Percentiles rank a stretch among this genome's conserved stretches.
phyloP scores from a whole-genome alignment of 2,113 vertebrate species.

The Todiramphus saurophagus region DNA sequence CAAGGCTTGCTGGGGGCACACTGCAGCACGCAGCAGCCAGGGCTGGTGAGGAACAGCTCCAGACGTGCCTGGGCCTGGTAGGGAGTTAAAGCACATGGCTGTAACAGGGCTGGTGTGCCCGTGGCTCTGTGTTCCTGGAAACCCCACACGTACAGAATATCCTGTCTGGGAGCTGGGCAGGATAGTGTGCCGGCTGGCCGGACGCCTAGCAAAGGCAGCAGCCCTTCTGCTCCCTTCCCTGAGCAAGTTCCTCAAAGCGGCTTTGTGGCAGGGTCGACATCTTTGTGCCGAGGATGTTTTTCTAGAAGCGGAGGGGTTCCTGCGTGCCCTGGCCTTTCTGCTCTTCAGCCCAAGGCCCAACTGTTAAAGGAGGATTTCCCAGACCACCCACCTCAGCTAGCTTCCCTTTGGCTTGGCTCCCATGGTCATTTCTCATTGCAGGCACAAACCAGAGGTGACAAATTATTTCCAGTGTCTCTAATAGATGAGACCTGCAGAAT shows the following conservation, averaged over 20 bases:
- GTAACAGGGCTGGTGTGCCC: background rate
- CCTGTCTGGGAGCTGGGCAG: background rate
- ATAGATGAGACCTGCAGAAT: background rate
- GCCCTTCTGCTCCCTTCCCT: background rate
- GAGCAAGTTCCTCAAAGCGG: background rate
- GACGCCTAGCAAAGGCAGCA: background rate
- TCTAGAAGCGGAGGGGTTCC: background rate
- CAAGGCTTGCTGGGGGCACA: fast-evolving
- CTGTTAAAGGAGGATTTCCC: background rate
- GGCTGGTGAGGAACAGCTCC: background rate
- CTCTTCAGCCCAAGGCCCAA: background rate
- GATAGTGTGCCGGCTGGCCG: fast-evolving
- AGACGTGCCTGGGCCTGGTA: fast-evolving
- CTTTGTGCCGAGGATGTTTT: background rate
- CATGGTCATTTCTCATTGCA: background rate
- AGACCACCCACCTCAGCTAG: background rate
- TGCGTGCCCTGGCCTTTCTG: background rate
- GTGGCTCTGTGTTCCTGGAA: background rate
- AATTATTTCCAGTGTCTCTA: background rate
- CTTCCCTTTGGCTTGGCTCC: background rate
- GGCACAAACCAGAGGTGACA: background rate
- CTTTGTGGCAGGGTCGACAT: background rate
- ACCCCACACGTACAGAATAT: background rate
- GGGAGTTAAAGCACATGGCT: fast-evolving
- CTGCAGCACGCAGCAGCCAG: fast-evolving